These are phyloP conservation scores for Pangasius larnaudii DNA, from an alignment of 2,797 vertebrate genomes.

Conservation along the genomic window DNA sequence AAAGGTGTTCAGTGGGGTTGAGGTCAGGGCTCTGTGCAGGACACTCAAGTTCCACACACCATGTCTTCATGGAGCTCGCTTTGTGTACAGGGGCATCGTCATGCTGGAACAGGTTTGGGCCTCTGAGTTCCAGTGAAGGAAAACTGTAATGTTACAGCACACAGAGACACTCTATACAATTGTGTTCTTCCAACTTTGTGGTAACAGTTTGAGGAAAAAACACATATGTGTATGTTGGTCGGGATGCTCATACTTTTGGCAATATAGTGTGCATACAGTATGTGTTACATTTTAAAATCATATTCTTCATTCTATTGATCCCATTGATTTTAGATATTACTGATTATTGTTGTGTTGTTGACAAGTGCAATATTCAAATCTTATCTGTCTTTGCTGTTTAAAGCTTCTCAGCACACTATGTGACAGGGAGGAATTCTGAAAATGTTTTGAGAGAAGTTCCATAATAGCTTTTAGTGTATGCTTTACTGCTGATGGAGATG, in stretches of 20 bases:
- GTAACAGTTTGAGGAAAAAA: too few species aligned
- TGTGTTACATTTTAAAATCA: not conserved
- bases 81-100: too few species aligned
- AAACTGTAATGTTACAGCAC: too few species aligned
- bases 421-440: slow-evolving; percentile 60
- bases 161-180: too few species aligned
- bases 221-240: not conserved
- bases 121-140: too few species aligned
- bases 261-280: not conserved
- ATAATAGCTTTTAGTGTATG: slow-evolving; percentile 54
- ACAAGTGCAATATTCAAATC: not conserved
- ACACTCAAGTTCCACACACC: too few species aligned
- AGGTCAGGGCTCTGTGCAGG: too few species aligned
- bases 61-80: too few species aligned
- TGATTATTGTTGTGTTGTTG: not conserved
- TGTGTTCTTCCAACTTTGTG: too few species aligned
- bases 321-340: not conserved
- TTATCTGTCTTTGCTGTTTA: slow-evolving; percentile 34
- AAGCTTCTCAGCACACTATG: slow-evolving; percentile 48
- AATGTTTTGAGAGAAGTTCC: slow-evolving; percentile 62
- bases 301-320: not conserved
- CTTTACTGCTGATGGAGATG: slow-evolving; percentile 46
- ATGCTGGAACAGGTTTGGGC: too few species aligned
- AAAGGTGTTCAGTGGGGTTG: too few species aligned
- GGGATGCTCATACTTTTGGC: not conserved